Percentiles rank a stretch among this genome's conserved stretches.
Conservation (phyloP, 2,797 vertebrate species). For the Phrynocephalus forsythii region DNA sequence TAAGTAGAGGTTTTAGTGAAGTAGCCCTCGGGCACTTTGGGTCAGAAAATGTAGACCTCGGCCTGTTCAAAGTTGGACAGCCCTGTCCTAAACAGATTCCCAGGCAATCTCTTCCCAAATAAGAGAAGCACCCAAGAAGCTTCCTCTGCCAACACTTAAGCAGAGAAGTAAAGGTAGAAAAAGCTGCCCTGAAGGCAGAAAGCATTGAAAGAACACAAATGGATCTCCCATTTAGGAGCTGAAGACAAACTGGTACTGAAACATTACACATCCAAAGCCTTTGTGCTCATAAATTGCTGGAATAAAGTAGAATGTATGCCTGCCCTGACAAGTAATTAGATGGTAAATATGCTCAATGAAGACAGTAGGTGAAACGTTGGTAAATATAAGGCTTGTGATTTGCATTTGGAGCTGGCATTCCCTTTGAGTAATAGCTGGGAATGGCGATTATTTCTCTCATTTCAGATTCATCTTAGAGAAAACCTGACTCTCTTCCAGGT, state of each 20-base stretch:
- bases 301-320: constrained; percentile 26
- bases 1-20: no score
- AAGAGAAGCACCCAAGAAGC: no score
- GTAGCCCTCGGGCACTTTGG: no score
- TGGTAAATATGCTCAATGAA: not conserved
- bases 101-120: no score
- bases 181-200: not conserved
- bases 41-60: no score
- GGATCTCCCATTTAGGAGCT: constrained; percentile 21
- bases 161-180: not conserved
- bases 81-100: no score
- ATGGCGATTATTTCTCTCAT: constrained; percentile 36
- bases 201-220: constrained; percentile 24
- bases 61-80: no score
- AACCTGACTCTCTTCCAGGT: constrained; percentile 17
- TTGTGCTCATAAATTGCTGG: constrained; percentile 25
- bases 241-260: not conserved
- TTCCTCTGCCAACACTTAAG: no score
- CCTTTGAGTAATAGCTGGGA: constrained; percentile 29
- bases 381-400: constrained; percentile 15
- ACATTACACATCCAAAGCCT: not conserved
- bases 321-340: constrained; percentile 34
- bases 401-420: constrained; percentile 35
- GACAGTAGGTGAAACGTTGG: not conserved
- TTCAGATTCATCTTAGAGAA: constrained; percentile 22